Base-by-base conservation (phyloP, 1,140 invertebrate species). In the Hycleus cichorii region DNA sequence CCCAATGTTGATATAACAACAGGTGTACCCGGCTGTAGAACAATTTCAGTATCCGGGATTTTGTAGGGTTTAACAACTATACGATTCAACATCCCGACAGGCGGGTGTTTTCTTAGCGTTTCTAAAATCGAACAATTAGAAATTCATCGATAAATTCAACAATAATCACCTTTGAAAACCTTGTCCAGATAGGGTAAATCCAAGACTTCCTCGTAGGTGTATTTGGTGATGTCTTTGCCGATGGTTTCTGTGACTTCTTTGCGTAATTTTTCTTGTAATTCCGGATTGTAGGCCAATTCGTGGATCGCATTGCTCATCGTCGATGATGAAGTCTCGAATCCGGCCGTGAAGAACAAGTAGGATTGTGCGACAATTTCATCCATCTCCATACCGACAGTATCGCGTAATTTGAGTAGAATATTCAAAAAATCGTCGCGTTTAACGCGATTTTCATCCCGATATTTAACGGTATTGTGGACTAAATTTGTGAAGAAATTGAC, bases 181-280 rank as follows among this genome's bases (percentile, higher is more conserved):
- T 32, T 32, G 27, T 32, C 27, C 7, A 32, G 7, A 32, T 32
- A 32, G 4, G 27, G 27, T 32, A 32, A 32, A 32, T 32, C 7
- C 7, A 32, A 7, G 2, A 32, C 27, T 7, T 4, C 4, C 7
- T 32, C 27, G 27, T 32, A 32, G 7, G 4, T 32, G 7, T 32
- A 32, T 32, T 32, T 32, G 7, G 1, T 32, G 27, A 32, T 7
- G 7, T 32, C 27, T 4, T 32, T 32, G 0, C 27, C 27, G 46
- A 47, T n/a, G 18, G 1, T n/a, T 3, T 10, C 24, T 10, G 4
- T 3, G 1, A 90, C 69, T 75, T 92, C 88, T 60, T 82, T 66
- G 39, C 81, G 76, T 2, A 91, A 67, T 71, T 81, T 85, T 1
- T 83, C 74, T 66, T 91, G 87, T 42, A 80, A 78, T 1, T 80